These are phyloP conservation scores for Corapipo altera DNA, from an alignment of 2,113 vertebrate species.

Conservation along the genomic window DNA sequence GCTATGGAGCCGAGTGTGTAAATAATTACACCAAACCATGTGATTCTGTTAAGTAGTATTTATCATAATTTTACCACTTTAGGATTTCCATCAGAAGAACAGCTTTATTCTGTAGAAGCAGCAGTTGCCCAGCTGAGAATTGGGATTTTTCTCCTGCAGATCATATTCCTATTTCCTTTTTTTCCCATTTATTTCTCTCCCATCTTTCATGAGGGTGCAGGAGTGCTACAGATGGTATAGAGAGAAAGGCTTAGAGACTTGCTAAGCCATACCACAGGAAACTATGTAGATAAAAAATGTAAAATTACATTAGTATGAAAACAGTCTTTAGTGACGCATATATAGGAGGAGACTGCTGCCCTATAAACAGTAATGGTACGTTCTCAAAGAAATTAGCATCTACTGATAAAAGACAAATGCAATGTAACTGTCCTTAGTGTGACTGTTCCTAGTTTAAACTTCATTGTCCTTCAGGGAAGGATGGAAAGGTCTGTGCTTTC, in stretches of 20 bases:
- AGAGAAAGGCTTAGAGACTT: not conserved
- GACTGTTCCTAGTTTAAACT: constrained; percentile 2
- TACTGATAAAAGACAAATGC: not conserved
- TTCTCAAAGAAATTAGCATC: not conserved
- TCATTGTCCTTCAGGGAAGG: constrained; percentile 12
- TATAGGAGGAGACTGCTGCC: not conserved
- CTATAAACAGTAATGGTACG: not conserved
- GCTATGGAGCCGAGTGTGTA: not conserved
- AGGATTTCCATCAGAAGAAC: not conserved
- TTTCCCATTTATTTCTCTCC: not conserved
- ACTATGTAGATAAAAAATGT: not conserved
- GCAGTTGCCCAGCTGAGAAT: not conserved
- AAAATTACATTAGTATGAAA: not conserved
- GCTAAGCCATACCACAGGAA: not conserved
- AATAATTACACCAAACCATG: not conserved
- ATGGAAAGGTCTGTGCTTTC: constrained; percentile 18
- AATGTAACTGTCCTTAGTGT: not conserved
- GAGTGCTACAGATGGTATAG: not conserved
- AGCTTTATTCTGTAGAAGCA: not conserved
- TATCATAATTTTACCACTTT: not conserved
- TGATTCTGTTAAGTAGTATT: not conserved
- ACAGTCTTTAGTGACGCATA: not conserved
- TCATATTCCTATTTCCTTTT: not conserved
- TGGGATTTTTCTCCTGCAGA: not conserved
- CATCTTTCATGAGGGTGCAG: not conserved